A percentile compares a stretch with the other conserved stretches of the same genome.
These are phyloP conservation scores for Heteractis magnifica DNA, from an alignment of 92 coral and sea anemone species.

Conservation along the genomic window DNA sequence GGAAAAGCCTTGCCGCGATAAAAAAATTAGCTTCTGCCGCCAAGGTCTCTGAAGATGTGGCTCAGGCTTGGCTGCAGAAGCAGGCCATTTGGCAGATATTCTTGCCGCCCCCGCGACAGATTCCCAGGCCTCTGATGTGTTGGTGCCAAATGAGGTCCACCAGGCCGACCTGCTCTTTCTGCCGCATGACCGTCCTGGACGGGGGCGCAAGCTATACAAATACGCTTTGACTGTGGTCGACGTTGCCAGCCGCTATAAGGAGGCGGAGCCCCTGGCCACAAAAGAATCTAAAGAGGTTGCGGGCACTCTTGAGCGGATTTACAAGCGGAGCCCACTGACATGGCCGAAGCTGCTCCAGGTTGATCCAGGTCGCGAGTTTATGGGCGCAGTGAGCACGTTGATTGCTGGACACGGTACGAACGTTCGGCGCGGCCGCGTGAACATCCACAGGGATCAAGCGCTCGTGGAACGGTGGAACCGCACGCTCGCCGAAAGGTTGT, in stretches of 20 bases:
- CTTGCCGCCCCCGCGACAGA: constrained; percentile 15
- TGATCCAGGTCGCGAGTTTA: constrained; percentile 24
- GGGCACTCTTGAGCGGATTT: constrained; percentile 1
- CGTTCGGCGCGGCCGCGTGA: constrained; percentile 1
- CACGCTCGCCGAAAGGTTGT: constrained; percentile 32
- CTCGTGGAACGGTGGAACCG: constrained; percentile 27
- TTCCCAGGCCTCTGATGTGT: not conserved
- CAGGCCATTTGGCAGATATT: constrained; percentile 26
- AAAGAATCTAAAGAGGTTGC: constrained; percentile 20
- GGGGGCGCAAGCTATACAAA: constrained; percentile 15
- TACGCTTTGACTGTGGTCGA: constrained; percentile 27
- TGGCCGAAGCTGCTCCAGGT: constrained; percentile 30
- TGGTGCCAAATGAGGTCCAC: constrained; percentile 10
- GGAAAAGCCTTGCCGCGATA: constrained; percentile 34
- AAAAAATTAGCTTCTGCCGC: constrained; percentile 25
- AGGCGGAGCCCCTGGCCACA: constrained; percentile 20
- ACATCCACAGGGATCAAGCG: constrained; percentile 26
- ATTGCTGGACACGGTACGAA: constrained; percentile 1
- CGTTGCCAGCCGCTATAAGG: constrained; percentile 26
- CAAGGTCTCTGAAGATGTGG: constrained; percentile 5
- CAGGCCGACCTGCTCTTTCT: constrained; percentile 30
- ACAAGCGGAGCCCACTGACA: constrained; percentile 12
- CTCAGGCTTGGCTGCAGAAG: constrained; percentile 13
- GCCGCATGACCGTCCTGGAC: constrained; percentile 6
- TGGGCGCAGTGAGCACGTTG: constrained; percentile 15